These are phyloP conservation scores for Ginglymostoma cirratum DNA, from an alignment of 2,113 vertebrate genomes.

Conservation along the genomic window DNA sequence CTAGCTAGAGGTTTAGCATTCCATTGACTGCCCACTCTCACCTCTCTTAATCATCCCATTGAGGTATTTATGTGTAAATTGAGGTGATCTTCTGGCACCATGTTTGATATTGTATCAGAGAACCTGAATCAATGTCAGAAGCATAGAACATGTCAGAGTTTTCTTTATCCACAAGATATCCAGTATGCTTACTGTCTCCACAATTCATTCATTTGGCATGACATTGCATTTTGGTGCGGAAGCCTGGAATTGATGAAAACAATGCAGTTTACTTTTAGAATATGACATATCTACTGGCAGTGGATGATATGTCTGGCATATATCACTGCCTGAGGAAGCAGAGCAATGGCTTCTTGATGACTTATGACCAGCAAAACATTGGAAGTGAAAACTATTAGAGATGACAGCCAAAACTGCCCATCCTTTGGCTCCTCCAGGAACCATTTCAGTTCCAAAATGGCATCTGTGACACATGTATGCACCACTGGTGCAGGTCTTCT, in stretches of 20 bases:
- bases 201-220: not conserved
- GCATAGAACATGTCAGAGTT: not conserved
- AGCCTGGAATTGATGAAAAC: not conserved
- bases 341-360: not conserved
- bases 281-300: not conserved
- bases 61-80: not conserved
- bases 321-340: not conserved
- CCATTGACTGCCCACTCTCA: not conserved
- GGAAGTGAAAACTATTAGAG: not conserved
- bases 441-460: not conserved
- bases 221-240: not conserved
- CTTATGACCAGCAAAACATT: not conserved
- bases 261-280: not conserved
- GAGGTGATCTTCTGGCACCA: not conserved
- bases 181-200: not conserved
- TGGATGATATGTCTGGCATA: not conserved
- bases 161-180: not conserved
- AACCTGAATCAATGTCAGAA: not conserved
- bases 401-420: not conserved
- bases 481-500: not conserved
- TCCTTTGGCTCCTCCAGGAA: not conserved
- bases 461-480: not conserved
- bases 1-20: not conserved
- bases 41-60: slow-evolving; percentile 2
- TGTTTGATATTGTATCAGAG: not conserved